Evolutionary conservation across 2,888 invertebrate genomes (phyloP).

Genomic region (Limulus polyphemus): DNA sequence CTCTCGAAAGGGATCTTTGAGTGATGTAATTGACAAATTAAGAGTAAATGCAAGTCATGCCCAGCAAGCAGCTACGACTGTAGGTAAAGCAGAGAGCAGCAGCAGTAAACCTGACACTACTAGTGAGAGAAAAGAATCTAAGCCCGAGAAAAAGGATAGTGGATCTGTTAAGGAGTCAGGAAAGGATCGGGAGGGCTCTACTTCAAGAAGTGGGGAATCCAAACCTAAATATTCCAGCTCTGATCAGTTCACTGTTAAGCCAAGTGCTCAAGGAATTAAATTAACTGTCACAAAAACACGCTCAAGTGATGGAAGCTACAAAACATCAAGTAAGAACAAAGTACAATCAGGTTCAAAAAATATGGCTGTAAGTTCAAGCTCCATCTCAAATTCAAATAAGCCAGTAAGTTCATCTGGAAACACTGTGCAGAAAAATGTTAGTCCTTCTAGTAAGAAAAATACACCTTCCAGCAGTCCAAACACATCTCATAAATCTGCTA

Average conservation of each 20-base stretch:
- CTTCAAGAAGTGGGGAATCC: slow-evolving; percentile 35
- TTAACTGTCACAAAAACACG: slow-evolving; percentile 76
- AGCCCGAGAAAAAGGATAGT: slow-evolving; percentile 19
- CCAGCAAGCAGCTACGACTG: not conserved
- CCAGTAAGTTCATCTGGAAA: slow-evolving; percentile 11
- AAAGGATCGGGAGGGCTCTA: slow-evolving; percentile 42
- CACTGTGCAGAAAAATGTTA: not conserved
- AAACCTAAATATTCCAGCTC: slow-evolving; percentile 21
- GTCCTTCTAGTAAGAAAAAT: too few species aligned
- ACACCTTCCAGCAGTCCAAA: too few species aligned
- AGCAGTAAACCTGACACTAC: slow-evolving; percentile 27
- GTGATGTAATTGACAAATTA: slow-evolving; percentile 73
- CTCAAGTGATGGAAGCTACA: slow-evolving; percentile 21
- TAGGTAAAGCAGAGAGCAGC: not conserved
- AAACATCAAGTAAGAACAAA: slow-evolving; percentile 14
- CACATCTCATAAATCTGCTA: too few species aligned
- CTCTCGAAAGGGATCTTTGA: slow-evolving; percentile 38
- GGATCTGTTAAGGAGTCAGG: slow-evolving; percentile 13
- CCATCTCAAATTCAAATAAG: slow-evolving; percentile 6
- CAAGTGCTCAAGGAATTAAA: slow-evolving; percentile 77
- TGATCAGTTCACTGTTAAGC: slow-evolving; percentile 65
- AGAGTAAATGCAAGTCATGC: slow-evolving; percentile 37
- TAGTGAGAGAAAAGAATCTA: slow-evolving; percentile 20
- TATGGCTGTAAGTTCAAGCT: slow-evolving; percentile 9
- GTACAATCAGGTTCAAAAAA: slow-evolving; percentile 13